These are phyloP conservation scores for Panthera uncia DNA, from an alignment of 2,113 vertebrate species.

Conservation along the genomic window DNA sequence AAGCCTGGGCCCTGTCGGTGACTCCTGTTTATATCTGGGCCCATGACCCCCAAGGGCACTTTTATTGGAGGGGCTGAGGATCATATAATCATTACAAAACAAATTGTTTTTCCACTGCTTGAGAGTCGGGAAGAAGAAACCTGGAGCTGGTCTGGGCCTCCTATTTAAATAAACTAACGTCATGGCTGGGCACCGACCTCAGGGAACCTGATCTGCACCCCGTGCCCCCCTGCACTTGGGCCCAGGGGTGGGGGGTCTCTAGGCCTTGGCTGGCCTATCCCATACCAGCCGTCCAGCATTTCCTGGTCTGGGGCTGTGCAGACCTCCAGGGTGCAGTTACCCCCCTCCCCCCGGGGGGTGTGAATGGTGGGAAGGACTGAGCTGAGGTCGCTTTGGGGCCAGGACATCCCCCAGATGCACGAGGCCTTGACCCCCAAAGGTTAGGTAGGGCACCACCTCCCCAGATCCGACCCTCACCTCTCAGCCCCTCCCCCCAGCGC, in stretches of 20 bases:
- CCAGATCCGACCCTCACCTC: fast-evolving
- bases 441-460: neutral
- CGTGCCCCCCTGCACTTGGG: fast-evolving
- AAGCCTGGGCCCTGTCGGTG: too few relatives aligned
- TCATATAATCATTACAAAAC: neutral
- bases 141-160: neutral
- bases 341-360: fast-evolving
- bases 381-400: fast-evolving
- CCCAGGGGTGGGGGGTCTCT: neutral
- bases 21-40: neutral
- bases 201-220: neutral
- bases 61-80: neutral
- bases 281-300: fast-evolving
- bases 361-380: neutral
- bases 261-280: neutral
- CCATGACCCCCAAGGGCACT: neutral
- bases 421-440: neutral
- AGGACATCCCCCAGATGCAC: neutral
- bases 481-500: neutral
- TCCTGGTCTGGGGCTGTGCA: fast-evolving
- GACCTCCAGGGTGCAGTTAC: neutral
- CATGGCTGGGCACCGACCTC: neutral
- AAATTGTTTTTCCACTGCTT: neutral
- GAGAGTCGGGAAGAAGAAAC: neutral
- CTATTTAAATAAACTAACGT: neutral